These are phyloP conservation scores for Neostethus bicornis DNA, from an alignment of 2,797 vertebrate genomes.

Conservation along the genomic window DNA sequence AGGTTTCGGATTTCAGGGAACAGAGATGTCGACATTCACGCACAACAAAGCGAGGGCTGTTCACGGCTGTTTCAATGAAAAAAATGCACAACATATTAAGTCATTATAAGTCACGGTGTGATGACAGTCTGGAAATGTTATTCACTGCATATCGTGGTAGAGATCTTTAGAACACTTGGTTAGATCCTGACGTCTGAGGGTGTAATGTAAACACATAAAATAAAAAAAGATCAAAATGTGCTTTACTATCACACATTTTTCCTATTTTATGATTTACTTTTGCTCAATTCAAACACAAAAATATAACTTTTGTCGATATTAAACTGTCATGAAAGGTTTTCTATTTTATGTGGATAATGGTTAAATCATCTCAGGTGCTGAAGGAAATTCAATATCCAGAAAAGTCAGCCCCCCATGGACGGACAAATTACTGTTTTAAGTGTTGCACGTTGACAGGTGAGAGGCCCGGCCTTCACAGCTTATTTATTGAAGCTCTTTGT, in stretches of 20 bases:
- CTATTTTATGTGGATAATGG: conserved; percentile 37
- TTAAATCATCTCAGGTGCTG: conserved; percentile 38
- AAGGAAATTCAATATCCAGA: conserved; percentile 64
- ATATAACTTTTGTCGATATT: conserved; percentile 8
- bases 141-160: conserved; percentile 37
- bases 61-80: conserved; percentile 71
- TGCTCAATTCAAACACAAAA: not conserved
- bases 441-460: conserved; percentile 75
- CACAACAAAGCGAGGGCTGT: conserved; percentile 76
- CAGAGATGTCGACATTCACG: conserved; percentile 80
- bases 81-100: conserved; percentile 71
- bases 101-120: conserved; percentile 56
- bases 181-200: conserved; percentile 38
- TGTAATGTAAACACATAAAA: not conserved
- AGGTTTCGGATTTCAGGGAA: conserved; percentile 80
- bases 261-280: conserved; percentile 5
- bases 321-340: conserved; percentile 36
- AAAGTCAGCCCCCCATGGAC: conserved; percentile 45
- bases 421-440: conserved; percentile 68
- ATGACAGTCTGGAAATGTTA: conserved; percentile 70
- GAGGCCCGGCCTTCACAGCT: conserved; percentile 71
- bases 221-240: conserved; percentile 17
- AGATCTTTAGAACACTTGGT: conserved; percentile 55
- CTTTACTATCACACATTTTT: not conserved
- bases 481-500: conserved; percentile 69